Base-by-base conservation (phyloP, 2,888 invertebrate species). In the Zaprionus bogoriensis region DNA sequence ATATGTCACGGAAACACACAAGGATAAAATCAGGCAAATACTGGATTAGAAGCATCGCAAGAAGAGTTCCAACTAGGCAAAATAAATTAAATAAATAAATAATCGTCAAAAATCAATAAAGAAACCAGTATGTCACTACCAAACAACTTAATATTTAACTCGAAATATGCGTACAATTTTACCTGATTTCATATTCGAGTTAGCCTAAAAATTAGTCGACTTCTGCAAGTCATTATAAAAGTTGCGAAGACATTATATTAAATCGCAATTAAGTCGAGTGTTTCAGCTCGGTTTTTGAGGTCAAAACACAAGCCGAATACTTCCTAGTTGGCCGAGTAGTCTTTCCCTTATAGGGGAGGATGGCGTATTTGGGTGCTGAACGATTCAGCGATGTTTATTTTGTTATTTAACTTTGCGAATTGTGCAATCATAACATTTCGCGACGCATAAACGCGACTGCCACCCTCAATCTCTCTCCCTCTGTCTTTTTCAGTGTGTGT, bases 381-480 rank as follows among this genome's bases (percentile, higher is more conserved):
- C n/a, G n/a, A 25, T 25, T n/a, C n/a, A 25, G 25, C 4, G 25
- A 10, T 25, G 9, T 41, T 14, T 41, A 41, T 52, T 54, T 23
- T 6, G 14, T 20, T 44, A 23, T 36, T 44, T 10, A 47, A 48
- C 27, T 36, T 45, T 45, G 4, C 32, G 7, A 36, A 48, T 36
- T 17, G 52, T 27, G 47, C 42, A 57, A 30, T 52, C 41, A 17
- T 28, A 32, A 41, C 36, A 52, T 55, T 23, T 14, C 36, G 27
- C 20, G 20, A 25, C 48, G 76, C 54, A 75, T 75, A 66, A 73
- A 73, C 82, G 32, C 38, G 20, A 20, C n/a, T 38, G 9, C 38
- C 20, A 12, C 32, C n/a, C 45, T n/a, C n/a, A 12, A 12, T 23
- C 22, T 28, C 28, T 12, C 7, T 22, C 6, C 17, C 54, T 20